Base-by-base conservation (phyloP, 2,888 invertebrate genomes). In the Lasioglossum pauxillum region DNA sequence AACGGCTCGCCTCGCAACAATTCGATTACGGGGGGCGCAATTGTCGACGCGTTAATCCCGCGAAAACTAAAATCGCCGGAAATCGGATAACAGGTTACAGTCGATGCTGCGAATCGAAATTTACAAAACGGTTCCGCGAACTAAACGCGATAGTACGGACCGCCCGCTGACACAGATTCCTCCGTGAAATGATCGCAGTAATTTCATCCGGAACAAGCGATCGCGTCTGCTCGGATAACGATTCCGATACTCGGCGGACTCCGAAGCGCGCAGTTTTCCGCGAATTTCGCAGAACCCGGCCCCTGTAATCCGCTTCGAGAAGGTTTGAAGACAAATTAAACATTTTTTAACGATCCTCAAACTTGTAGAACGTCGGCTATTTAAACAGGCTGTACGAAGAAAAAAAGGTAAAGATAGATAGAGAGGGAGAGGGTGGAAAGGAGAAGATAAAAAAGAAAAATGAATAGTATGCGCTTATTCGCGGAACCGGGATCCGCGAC, bases 101-200 rank as follows among this genome's bases (percentile, higher is more conserved):
- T 5, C 5, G 23, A 23, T 10, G 69, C 38, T 19, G 38, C 38
- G 69, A 23, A 35, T 5, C 69, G 82, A 84, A 73, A 82, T 78
- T 73, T 67, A 60, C 77, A 78, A 74, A 35, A 31, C 77, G 57
- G 31, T 72, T 41, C 31, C 73, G 31, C 76, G 64, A 71, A 86
- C 84, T 84, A 87, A 86, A 81, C 79, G 64, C 64, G 67, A 74
- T 84, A 77, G 77, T 44, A 71, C 35, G 38, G 76, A 64, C 41
- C 41, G 64, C 19, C 64, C 60, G 60, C 23, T 75, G 83, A 72
- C 75, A 75, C 73, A 83, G 69, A 83, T 83, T 75, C 64, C 49
- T 27, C 5, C 12, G 49, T 19, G 49, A 46, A 83, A 31, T 38
- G 73, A 73, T 73, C 49, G 49, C 14, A 31, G 31, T 75, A 75